Evolutionary conservation across 53 echinoderm and acorn worm genomes (phyloP).

Genomic region (Luidia sarsii): DNA sequence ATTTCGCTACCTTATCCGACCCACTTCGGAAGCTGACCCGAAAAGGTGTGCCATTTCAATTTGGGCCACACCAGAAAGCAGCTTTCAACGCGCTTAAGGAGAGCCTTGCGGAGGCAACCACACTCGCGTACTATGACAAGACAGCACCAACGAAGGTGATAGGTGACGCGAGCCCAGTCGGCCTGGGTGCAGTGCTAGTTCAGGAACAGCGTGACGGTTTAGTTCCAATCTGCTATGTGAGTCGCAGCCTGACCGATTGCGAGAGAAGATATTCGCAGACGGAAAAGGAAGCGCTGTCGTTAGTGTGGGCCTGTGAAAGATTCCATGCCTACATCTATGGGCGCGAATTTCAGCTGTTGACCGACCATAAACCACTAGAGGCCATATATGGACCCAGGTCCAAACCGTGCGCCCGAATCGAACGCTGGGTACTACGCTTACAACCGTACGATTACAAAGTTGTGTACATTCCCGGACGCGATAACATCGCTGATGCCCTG

Average conservation of each 20-base stretch:
- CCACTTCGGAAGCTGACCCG: slow-evolving; percentile 48
- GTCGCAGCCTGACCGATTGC: slow-evolving; percentile 28
- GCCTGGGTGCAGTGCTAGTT: slow-evolving; percentile 65
- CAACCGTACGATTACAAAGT: slow-evolving; percentile 65
- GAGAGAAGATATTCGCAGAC: slow-evolving; percentile 34
- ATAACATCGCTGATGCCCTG: slow-evolving; percentile 52
- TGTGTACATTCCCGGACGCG: slow-evolving; percentile 40
- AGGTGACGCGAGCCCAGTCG: slow-evolving; percentile 70
- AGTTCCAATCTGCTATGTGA: slow-evolving; percentile 50
- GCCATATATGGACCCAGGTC: slow-evolving; percentile 49
- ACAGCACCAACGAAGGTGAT: slow-evolving; percentile 49
- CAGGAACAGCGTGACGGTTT: slow-evolving; percentile 40
- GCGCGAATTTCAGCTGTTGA: slow-evolving; percentile 30
- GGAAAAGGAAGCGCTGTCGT: slow-evolving; percentile 39
- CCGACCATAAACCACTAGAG: slow-evolving; percentile 63
- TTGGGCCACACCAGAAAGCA: slow-evolving; percentile 9
- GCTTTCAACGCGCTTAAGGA: slow-evolving; percentile 51
- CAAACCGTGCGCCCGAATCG: slow-evolving; percentile 60
- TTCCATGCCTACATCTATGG: slow-evolving; percentile 60
- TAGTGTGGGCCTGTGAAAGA: slow-evolving; percentile 65
- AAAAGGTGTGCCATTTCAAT: slow-evolving; percentile 23
- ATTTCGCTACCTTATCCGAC: slow-evolving; percentile 55
- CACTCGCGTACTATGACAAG: slow-evolving; percentile 59
- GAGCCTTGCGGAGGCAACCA: slow-evolving; percentile 10
- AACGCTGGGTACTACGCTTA: slow-evolving; percentile 54